Conservation (phyloP, 2,113 vertebrate species). For the Polyodon spathula region DNA sequence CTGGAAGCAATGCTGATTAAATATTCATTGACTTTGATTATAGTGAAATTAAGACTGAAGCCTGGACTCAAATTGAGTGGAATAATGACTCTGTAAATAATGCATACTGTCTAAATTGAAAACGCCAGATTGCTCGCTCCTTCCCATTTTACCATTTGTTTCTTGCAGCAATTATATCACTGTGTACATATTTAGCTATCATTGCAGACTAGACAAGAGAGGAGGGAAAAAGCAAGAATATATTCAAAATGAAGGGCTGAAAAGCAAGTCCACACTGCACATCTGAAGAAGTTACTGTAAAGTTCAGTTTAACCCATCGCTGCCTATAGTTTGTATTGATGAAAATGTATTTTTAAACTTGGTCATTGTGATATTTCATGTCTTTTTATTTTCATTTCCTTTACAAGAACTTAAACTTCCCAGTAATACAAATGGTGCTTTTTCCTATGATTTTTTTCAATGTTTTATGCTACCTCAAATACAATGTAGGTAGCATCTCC, state of each 20-base stretch:
- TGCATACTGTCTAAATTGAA: conserved; percentile 80
- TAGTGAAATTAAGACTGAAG: conserved; percentile 82
- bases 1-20: conserved; percentile 81
- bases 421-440: too few species aligned
- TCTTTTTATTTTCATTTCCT: too few species aligned
- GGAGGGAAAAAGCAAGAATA: conserved; percentile 4
- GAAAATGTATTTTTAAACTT: too few species aligned
- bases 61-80: conserved; percentile 73
- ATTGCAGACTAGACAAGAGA: conserved; percentile 15
- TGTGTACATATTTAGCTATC: conserved; percentile 41
- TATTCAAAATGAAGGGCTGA: conserved; percentile 16
- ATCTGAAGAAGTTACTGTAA: not conserved
- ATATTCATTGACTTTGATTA: conserved; percentile 89
- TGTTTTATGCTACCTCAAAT: too few species aligned
- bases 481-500: too few species aligned
- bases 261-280: conserved; percentile 4
- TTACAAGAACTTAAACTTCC: too few species aligned
- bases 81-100: conserved; percentile 83
- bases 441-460: too few species aligned
- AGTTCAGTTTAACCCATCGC: not conserved
- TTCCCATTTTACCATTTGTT: conserved; percentile 64
- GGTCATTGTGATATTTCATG: too few species aligned
- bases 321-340: too few species aligned
- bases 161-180: conserved; percentile 57
- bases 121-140: conserved; percentile 62